phyloP scores from a whole-genome alignment of 2,888 invertebrate genomes.

The Odontomyia ornata region DNA sequence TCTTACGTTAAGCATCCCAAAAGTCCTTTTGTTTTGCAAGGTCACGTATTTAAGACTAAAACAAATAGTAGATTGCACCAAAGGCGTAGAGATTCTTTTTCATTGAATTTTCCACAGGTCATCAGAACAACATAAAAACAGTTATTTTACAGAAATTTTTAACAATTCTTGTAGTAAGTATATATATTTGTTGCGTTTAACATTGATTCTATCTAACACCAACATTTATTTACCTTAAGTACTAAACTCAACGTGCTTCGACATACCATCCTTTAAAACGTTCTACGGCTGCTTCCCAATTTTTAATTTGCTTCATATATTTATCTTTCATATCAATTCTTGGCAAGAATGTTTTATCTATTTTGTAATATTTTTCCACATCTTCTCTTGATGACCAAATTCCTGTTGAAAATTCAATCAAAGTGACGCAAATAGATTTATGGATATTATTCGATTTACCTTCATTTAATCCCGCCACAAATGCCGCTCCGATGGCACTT shows the following conservation, averaged over 20 bases:
- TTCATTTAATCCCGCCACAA: slow-evolving; percentile 81
- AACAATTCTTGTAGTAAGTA: too few relatives aligned
- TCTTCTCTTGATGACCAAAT: slow-evolving; percentile 78
- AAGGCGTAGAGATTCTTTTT: too few relatives aligned
- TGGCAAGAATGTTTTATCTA: slow-evolving; percentile 72
- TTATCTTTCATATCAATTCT: slow-evolving; percentile 56
- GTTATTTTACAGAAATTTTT: too few relatives aligned
- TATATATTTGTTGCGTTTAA: too few relatives aligned
- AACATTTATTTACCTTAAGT: not conserved
- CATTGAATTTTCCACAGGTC: too few relatives aligned
- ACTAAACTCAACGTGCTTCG: not conserved
- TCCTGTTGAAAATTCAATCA: slow-evolving; percentile 64
- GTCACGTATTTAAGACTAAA: too few relatives aligned
- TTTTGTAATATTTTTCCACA: slow-evolving; percentile 62
- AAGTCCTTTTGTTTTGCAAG: too few relatives aligned
- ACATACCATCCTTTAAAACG: slow-evolving; percentile 61
- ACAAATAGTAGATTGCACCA: too few relatives aligned
- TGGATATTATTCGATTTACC: slow-evolving; percentile 65
- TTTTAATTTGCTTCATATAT: slow-evolving; percentile 55
- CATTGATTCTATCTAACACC: too few relatives aligned
- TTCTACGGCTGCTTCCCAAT: slow-evolving; percentile 58
- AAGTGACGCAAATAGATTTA: not conserved
- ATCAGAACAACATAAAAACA: too few relatives aligned
- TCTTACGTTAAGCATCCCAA: too few relatives aligned
- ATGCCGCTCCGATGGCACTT: slow-evolving; percentile 86